Base-by-base conservation (phyloP, 2,113 vertebrate genomes). In the Motacilla tschutschensis region DNA sequence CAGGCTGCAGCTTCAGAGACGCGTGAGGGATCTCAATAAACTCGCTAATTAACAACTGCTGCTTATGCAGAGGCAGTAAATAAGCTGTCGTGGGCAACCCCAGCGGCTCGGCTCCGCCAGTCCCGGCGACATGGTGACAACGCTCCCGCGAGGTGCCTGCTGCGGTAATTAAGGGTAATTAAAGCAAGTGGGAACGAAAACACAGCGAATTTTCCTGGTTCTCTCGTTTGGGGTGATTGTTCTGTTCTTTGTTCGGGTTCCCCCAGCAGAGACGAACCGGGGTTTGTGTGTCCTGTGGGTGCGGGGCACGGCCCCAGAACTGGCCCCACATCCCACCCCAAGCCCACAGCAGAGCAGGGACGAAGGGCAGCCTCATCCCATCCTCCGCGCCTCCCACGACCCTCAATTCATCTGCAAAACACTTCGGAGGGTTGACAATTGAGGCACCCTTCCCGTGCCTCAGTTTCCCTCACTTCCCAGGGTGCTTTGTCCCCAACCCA, bases 121-220 rank as follows among this genome's bases (percentile, higher is more conserved):
- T 70, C 69, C 44, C 83, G 7, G 35, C 51, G 69, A 57, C 12
- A 35, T 8, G 2, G 79, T 46, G 71, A 81, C 79, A 60, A 40
- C 43, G 22, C 85, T 80, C 41, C 80, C 31, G 29, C 26, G 47
- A 78, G 83, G 38, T 62, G 88, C 91, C 51, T 18, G 36, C 75
- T n/a, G 59, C 8, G 36, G 77, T 85, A 94, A 95, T 96, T 95
- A 93, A 64, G 74, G 85, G 88, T 83, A 94, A 95, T 95, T 95
- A 95, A 83, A 90, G 55, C 79, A 28, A 92, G 63, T 13, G 91
- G 60, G 59, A 59, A 59, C 1, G 35, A 87, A 84, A 84, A 67
- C 12, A n/a, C 12, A 67, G 53, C 8, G 1, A n/a, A 19, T 51
- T 31, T 51, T 17, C 6, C 8, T 67, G 29, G 59, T 71, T 44